A percentile compares a stretch with the other conserved stretches of the same genome.
phyloP scores from a whole-genome alignment of 2,797 vertebrate genomes.

The Gymnodraco acuticeps region DNA sequence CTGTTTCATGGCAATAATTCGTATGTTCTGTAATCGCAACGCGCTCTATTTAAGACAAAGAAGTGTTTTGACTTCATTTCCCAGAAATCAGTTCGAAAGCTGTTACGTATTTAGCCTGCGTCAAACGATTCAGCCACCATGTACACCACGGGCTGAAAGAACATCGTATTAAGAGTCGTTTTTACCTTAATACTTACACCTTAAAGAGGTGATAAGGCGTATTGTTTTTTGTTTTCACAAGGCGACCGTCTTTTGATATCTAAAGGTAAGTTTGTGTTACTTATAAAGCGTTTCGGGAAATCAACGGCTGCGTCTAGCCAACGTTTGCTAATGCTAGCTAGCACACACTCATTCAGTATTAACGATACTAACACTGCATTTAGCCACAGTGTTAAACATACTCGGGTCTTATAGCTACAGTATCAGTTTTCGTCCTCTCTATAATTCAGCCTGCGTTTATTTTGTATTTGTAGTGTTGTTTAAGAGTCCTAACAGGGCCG shows the following conservation, averaged over 20 bases:
- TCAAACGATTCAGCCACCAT: constrained; percentile 23
- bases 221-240: background rate
- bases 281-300: background rate
- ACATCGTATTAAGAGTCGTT: background rate
- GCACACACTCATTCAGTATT: background rate
- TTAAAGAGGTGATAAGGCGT: rapidly evolving
- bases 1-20: constrained; percentile 76
- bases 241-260: constrained; percentile 1
- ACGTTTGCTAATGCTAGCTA: constrained; percentile 55
- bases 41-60: constrained; percentile 14
- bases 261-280: constrained; percentile 57
- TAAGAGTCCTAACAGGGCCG: background rate
- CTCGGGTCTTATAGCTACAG: background rate
- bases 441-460: background rate
- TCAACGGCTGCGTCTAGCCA: background rate
- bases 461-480: background rate
- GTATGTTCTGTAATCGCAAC: constrained; percentile 62
- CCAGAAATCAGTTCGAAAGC: constrained; percentile 61
- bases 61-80: constrained; percentile 50
- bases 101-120: constrained; percentile 69
- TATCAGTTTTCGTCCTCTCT: rapidly evolving
- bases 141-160: background rate
- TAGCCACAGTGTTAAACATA: background rate
- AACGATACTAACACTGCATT: background rate
- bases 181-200: background rate